Evolutionary conservation across 2,113 vertebrate species (phyloP).

Genomic region (Macaca fascicularis): DNA sequence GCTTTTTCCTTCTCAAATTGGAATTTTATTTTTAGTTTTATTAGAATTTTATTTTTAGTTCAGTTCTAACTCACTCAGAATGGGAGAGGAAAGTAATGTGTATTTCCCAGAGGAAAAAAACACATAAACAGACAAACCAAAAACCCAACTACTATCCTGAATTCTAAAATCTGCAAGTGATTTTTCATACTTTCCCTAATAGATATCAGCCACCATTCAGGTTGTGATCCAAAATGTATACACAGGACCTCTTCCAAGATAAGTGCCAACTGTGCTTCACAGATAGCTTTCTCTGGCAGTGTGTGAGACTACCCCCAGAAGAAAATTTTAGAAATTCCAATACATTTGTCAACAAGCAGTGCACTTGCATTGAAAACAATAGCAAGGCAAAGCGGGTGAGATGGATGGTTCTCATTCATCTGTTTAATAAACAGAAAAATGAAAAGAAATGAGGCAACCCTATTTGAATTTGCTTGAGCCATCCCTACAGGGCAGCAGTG

Average conservation of each 20-base stretch:
- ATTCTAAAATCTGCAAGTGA: slow-evolving; percentile 8
- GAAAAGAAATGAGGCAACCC: not conserved
- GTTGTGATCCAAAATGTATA: not conserved
- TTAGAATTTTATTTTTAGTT: not conserved
- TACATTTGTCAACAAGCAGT: not conserved
- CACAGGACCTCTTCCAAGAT: not conserved
- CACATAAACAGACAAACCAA: not conserved
- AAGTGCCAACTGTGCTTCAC: not conserved
- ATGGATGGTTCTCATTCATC: slow-evolving; percentile 15
- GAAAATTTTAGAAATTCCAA: not conserved
- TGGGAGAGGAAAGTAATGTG: not conserved
- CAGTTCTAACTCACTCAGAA: not conserved
- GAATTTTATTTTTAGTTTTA: slow-evolving; percentile 33
- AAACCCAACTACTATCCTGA: not conserved
- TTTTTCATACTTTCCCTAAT: not conserved
- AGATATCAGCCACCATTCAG: not conserved
- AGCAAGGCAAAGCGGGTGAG: not conserved
- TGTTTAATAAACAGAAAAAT: slow-evolving; percentile 53
- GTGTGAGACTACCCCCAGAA: not conserved
- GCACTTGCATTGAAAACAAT: slow-evolving; percentile 30
- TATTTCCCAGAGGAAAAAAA: not conserved
- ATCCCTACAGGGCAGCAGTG: not conserved
- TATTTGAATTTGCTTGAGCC: not conserved
- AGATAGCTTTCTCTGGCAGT: not conserved
- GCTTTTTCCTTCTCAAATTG: not conserved